Evolutionary conservation across 2,113 vertebrate genomes (phyloP).

Genomic region (Diadophis punctatus): DNA sequence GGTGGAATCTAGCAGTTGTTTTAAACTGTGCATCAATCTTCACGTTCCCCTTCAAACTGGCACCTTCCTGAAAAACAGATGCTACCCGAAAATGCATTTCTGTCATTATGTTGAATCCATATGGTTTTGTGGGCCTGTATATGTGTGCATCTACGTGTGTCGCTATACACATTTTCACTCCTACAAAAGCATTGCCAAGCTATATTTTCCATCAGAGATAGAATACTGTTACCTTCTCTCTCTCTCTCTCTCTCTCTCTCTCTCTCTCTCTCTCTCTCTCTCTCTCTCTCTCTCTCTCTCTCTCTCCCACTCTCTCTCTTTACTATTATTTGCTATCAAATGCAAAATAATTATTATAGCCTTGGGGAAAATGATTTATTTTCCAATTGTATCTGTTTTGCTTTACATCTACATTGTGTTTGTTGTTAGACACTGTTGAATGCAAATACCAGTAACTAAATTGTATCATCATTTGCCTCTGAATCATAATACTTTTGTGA

Average conservation of each 20-base stretch:
- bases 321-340: conserved; percentile 40
- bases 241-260: too few species aligned
- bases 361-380: conserved; percentile 37
- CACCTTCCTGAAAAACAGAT: conserved; percentile 44
- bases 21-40: conserved; percentile 45
- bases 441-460: conserved; percentile 51
- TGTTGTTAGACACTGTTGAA: conserved; percentile 50
- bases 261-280: not conserved
- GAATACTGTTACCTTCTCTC: conserved; percentile 48
- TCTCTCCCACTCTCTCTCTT: not conserved
- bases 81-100: conserved; percentile 23
- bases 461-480: conserved; percentile 44
- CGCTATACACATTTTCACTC: not conserved
- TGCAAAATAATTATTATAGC: conserved; percentile 53
- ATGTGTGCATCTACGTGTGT: too few species aligned
- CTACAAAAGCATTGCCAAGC: conserved; percentile 42
- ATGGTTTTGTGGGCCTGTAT: conserved; percentile 3
- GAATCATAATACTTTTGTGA: conserved; percentile 21
- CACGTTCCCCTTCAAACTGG: conserved; percentile 41
- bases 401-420: conserved; percentile 46
- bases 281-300: not conserved
- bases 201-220: conserved; percentile 44
- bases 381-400: conserved; percentile 45
- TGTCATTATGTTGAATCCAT: conserved; percentile 50
- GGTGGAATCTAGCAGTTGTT: conserved; percentile 45